Evolutionary conservation across 2,888 invertebrate genomes (phyloP), one percentile per base, ranked within the genome.

Genomic region (Aradus depressus): DNA sequence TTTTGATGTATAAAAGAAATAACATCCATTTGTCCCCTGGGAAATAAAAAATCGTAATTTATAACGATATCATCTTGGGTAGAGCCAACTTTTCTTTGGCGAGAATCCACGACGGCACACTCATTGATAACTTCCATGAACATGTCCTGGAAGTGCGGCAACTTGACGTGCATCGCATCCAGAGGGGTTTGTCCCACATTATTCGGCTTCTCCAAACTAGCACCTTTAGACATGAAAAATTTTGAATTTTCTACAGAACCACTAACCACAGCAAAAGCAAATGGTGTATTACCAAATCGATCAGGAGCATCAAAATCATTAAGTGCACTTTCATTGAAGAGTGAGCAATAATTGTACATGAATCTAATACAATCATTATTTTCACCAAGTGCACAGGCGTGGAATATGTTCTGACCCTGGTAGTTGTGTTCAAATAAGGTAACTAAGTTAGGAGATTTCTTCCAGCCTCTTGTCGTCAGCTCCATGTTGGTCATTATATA

Each of bases 311-410:
- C 31, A 8, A 31, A 31, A n/a, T 31, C n/a, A n/a, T n/a, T n/a
- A n/a, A n/a, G n/a, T n/a, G n/a, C n/a, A n/a, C n/a, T n/a, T n/a
- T n/a, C n/a, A n/a, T n/a, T n/a, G n/a, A n/a, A n/a, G n/a, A n/a
- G n/a, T n/a, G n/a, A n/a, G n/a, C n/a, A n/a, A n/a, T n/a, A n/a
- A n/a, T n/a, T n/a, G n/a, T n/a, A n/a, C n/a, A n/a, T n/a, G n/a
- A n/a, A n/a, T n/a, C n/a, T 32, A 3, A 34, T 10, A n/a, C 3
- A 3, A 16, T 44, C 18, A 22, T 32, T 32, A n/a, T 14, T 26
- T 16, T 34, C 44, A 21, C 44, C 44, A 8, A 44, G 28, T 10
- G 44, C 44, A 21, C 44, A 44, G 32, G 44, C 44, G 44, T 44
- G 44, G 32, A 44, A 44, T 4, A 44, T 44, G 21, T 44, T 44